Conservation (phyloP, 2,888 invertebrate genomes). For the Acanthacorydalis orientalis region DNA sequence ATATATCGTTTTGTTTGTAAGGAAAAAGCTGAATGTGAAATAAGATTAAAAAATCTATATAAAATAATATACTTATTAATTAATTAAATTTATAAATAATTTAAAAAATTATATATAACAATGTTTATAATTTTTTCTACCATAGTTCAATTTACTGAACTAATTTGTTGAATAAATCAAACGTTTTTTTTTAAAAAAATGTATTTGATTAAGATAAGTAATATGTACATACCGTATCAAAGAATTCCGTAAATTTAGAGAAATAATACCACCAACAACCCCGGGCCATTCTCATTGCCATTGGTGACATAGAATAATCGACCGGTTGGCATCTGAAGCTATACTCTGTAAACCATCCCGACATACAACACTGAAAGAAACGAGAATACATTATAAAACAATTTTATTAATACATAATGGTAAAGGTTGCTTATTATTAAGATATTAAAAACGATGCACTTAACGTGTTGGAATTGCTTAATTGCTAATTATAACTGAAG, state of each 20-base stretch:
- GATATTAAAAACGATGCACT: not conserved
- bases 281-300: conserved; percentile 66
- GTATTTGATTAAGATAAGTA: not conserved
- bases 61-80: no score
- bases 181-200: no score
- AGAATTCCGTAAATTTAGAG: conserved; percentile 92
- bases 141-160: no score
- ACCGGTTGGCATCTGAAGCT: conserved; percentile 64
- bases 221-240: conserved; percentile 62
- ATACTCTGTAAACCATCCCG: conserved; percentile 59
- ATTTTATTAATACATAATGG: no score
- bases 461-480: not conserved
- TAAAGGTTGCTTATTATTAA: not conserved
- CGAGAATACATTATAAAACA: not conserved
- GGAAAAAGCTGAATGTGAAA: no score
- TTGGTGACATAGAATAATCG: conserved; percentile 51
- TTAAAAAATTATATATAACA: no score
- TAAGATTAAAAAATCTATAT: no score
- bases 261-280: conserved; percentile 96
- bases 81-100: no score
- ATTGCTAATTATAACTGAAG: conserved; percentile 3
- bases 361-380: conserved; percentile 29
- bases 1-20: no score
- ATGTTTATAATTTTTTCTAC: no score
- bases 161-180: no score